Base-by-base conservation (phyloP, 2,888 invertebrate genomes). In the Heliconius ethilla region DNA sequence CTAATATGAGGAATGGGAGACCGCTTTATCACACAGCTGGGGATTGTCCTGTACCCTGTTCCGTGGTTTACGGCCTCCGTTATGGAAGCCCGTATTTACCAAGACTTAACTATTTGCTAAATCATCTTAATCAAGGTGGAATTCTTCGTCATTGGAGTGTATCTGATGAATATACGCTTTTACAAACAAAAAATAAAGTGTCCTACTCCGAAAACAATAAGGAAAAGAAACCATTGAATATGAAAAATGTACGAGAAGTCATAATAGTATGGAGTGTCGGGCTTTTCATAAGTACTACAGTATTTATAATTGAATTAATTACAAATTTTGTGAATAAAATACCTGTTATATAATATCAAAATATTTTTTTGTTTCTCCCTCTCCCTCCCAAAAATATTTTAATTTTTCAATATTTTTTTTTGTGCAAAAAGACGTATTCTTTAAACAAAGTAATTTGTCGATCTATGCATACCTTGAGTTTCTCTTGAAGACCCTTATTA, bases 401-500 rank as follows among this genome's bases (percentile, higher is more conserved):
- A n/a, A n/a, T n/a, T 45, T 18, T 18, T 51, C 18, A 5, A 18
- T 1, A 51, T 29, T 29, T 29, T 33, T 33, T 33, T 33, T 33
- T 33, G 9, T 33, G 0, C 1, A 33, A 33, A 33, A 33, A 33
- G 9, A 33, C 7, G 7, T 51, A 51, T 51, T 51, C 18, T 51
- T 51, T 22, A 7, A 51, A 22, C 51, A 7, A 22, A 22, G 2
- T 51, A 63, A 15, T 22, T 45, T 2, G 25, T 62, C 45, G 70
- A 72, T 69, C 11, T 33, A 62, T 45, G 78, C 88, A 89, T 87
- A 96, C 96, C 95, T 96, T 95, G 88, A 96, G 92, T 93, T 96
- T 96, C 89, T 96, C 96, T 89, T 96, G 96, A 90, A 96, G 95
- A 88, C 95, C 94, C 92, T 95, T 96, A 85, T 96, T 96, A 76